Base-by-base conservation (phyloP, 2,888 invertebrate species). In the Eilema sororculum region DNA sequence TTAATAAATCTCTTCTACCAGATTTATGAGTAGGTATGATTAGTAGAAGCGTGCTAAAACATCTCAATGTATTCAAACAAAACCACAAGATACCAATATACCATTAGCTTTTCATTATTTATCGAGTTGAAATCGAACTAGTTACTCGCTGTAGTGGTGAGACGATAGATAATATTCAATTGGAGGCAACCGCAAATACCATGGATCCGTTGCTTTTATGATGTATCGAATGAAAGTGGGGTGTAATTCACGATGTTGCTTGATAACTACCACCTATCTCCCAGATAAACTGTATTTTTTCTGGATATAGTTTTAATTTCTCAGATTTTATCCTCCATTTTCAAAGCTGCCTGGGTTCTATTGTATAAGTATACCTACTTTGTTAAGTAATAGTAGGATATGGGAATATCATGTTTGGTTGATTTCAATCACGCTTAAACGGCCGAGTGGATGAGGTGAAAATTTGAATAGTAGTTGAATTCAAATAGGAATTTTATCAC, bases 121-220 rank as follows among this genome's bases (percentile, higher is more conserved):
- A 76, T 83, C 80, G 77, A 80, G 74, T 79, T 80, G 77, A 81
- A 76, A 73, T 76, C 68, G 77, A 78, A 66, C 73, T 73, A 72
- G 77, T 82, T 78, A 78, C 67, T 71, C 60, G 74, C 80, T 67
- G 79, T 85, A 84, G 83, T 82, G 84, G 84, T 82, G 84, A 81
- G 81, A 89, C 90, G 91, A 89, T 89, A 87, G 90, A 86, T 85
- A 89, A 90, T 91, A 93, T 93, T 93, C 91, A 93, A 92, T 94
- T 90, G 93, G 91, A 91, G 88, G 87, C 86, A 90, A 94, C 93
- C 93, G 90, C 93, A 94, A 90, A 91, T 89, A 85, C 86, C 85
- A 84, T 84, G 84, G 88, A 91, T 91, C 91, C 90, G 92, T 90
- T 91, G 93, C 92, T 91, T 93, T 92, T 90, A 84, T 82, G 89